A percentile compares a stretch with the other conserved stretches of the same genome.
Evolutionary conservation across 2,113 vertebrate genomes (phyloP).

Genomic region (Oryzias celebensis): DNA sequence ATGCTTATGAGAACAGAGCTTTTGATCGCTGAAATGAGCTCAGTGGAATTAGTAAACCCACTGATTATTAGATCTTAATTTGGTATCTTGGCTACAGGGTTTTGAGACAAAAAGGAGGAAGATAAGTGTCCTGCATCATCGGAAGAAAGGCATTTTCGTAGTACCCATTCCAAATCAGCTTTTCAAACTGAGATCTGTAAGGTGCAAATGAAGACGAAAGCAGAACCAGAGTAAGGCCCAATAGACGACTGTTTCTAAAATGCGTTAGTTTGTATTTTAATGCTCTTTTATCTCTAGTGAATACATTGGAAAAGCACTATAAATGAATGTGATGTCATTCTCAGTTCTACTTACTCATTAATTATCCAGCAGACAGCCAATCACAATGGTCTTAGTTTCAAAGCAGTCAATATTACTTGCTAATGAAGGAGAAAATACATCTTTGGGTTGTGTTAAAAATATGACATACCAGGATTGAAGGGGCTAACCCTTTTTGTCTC

Average conservation of each 20-base stretch:
- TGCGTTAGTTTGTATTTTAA: slow-evolving; percentile 8
- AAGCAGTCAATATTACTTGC: not conserved
- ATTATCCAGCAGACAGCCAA: not conserved
- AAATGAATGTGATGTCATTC: slow-evolving; percentile 1
- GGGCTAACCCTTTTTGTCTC: slow-evolving; percentile 16
- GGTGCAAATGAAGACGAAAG: slow-evolving; percentile 28
- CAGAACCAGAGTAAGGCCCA: not conserved
- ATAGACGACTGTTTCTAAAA: not conserved
- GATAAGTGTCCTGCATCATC: slow-evolving; percentile 31
- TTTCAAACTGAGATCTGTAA: slow-evolving; percentile 30
- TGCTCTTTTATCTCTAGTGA: not conserved
- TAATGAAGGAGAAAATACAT: too few species aligned
- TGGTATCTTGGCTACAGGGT: slow-evolving; percentile 42
- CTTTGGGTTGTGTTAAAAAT: not conserved
- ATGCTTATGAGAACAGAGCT: not conserved
- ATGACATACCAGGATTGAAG: slow-evolving; percentile 2
- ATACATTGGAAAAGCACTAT: slow-evolving; percentile 1
- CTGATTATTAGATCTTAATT: slow-evolving; percentile 38
- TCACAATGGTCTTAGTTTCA: not conserved
- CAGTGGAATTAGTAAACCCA: slow-evolving; percentile 28
- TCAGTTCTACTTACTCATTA: not conserved
- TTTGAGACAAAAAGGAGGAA: slow-evolving; percentile 10
- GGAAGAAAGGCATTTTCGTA: slow-evolving; percentile 25
- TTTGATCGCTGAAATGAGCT: slow-evolving; percentile 30
- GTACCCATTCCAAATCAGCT: slow-evolving; percentile 24